A percentile compares a stretch with the other conserved stretches of the same genome.
These are phyloP conservation scores for Pangasianodon hypophthalmus DNA, from an alignment of 2,113 vertebrate species.

Conservation along the genomic window DNA sequence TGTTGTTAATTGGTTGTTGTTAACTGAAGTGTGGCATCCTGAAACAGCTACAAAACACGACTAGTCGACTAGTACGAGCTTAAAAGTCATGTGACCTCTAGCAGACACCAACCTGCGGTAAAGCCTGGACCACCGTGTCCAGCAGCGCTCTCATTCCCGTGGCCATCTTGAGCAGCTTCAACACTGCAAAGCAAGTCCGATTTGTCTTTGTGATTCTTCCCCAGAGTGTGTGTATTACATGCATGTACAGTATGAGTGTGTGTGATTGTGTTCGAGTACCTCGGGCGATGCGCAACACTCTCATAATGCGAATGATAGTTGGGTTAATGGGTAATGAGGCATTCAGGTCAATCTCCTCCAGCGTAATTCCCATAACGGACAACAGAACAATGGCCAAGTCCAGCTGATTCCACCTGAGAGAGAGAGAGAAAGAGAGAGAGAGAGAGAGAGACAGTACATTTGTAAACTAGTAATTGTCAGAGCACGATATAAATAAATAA, in stretches of 20 bases:
- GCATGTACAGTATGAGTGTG: not conserved
- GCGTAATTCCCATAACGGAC: constrained; percentile 56
- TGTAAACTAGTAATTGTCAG: not conserved
- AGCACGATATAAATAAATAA: not conserved
- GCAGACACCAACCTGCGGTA: constrained; percentile 85
- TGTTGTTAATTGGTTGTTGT: too few relatives aligned
- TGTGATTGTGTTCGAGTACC: constrained; percentile 33
- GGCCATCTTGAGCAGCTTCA: constrained; percentile 97
- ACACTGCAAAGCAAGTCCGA: constrained; percentile 72
- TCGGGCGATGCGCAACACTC: constrained; percentile 58
- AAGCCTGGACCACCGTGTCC: constrained; percentile 95
- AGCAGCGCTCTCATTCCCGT: constrained; percentile 93
- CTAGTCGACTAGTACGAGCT: too few relatives aligned
- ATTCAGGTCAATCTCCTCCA: constrained; percentile 60
- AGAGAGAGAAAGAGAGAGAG: not conserved
- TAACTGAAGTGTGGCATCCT: too few relatives aligned
- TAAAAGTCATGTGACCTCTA: not conserved
- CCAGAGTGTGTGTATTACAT: not conserved
- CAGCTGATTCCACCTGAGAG: constrained; percentile 58
- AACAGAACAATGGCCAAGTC: constrained; percentile 59
- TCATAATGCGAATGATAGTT: constrained; percentile 60
- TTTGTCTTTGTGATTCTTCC: not conserved
- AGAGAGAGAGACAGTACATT: not conserved
- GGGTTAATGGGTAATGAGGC: constrained; percentile 59
- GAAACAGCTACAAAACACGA: too few relatives aligned